These are phyloP conservation scores for Dendrophyllia cribrosa DNA, from an alignment of 64 coral and sea anemone species.

Conservation along the genomic window DNA sequence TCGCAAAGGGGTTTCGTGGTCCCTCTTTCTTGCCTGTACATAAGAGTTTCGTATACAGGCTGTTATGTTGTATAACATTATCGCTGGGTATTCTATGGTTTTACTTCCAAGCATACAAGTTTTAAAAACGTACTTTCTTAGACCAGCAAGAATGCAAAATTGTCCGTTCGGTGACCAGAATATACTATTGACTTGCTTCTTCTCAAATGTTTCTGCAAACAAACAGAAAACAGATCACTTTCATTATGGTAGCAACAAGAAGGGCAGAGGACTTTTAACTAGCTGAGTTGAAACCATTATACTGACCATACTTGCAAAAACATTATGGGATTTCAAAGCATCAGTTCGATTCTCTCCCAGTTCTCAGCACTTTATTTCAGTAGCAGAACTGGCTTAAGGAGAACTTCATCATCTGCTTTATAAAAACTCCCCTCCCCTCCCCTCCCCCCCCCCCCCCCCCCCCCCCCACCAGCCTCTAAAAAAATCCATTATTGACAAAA, in stretches of 20 bases:
- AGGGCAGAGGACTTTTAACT: no score
- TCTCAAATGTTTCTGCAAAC: conserved; percentile 93
- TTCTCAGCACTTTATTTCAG: conserved; percentile 64
- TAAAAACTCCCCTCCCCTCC: no score
- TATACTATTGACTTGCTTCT: conserved; percentile 94
- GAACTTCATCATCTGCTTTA: conserved; percentile 66
- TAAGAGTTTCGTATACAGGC: no score
- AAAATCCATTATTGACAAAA: neutral
- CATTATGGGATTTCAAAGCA: neutral
- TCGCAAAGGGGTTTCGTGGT: no score
- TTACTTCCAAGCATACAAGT: neutral
- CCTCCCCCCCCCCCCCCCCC: no score
- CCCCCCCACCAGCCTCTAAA: no score
- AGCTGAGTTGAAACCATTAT: no score
- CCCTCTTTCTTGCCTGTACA: no score
- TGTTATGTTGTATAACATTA: no score
- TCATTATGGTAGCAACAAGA: neutral
- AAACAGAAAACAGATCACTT: neutral
- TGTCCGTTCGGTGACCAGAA: conserved; percentile 99
- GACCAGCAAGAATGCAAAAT: conserved; percentile 95
- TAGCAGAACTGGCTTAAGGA: conserved; percentile 93
- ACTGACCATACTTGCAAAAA: no score
- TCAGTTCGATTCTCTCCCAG: conserved; percentile 37
- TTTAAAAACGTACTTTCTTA: conserved; percentile 76
- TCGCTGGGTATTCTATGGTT: neutral